Conservation (phyloP, 2,797 vertebrate species). For the Mergus octosetaceus region DNA sequence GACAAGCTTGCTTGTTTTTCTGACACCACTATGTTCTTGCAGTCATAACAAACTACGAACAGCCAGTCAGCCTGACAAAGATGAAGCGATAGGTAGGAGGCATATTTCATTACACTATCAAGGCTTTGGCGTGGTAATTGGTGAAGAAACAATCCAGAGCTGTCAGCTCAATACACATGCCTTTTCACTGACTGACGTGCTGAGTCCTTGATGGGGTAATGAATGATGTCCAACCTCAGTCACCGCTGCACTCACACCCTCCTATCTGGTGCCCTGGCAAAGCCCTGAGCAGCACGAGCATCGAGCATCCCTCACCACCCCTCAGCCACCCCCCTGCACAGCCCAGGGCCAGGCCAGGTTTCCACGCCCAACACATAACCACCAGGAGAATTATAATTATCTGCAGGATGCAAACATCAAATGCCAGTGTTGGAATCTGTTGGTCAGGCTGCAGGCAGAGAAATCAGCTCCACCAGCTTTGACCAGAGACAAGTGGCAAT, state of each 20-base stretch:
- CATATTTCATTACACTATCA: slow-evolving; percentile 65
- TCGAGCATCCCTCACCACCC: accelerated
- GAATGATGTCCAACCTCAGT: background rate
- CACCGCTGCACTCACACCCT: background rate
- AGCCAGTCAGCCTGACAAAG: slow-evolving; percentile 59
- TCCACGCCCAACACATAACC: accelerated
- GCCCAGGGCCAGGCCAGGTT: background rate
- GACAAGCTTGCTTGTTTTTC: slow-evolving; percentile 44
- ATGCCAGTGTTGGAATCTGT: background rate
- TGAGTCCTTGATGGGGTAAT: slow-evolving; percentile 21
- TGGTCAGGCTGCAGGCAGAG: background rate
- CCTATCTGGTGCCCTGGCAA: background rate
- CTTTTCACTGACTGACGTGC: slow-evolving; percentile 57
- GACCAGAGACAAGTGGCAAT: accelerated
- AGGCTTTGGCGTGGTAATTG: slow-evolving; percentile 56
- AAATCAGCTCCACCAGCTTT: background rate
- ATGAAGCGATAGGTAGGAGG: slow-evolving; percentile 65
- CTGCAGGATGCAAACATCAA: background rate
- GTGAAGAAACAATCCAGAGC: slow-evolving; percentile 69
- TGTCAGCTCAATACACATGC: slow-evolving; percentile 45
- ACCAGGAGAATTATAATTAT: background rate
- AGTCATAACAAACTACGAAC: slow-evolving; percentile 31
- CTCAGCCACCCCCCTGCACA: background rate
- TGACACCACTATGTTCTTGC: slow-evolving; percentile 5
- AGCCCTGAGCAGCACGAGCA: background rate